Conservation (phyloP, 1,140 invertebrate species). For the Trichonephila inaurata region DNA sequence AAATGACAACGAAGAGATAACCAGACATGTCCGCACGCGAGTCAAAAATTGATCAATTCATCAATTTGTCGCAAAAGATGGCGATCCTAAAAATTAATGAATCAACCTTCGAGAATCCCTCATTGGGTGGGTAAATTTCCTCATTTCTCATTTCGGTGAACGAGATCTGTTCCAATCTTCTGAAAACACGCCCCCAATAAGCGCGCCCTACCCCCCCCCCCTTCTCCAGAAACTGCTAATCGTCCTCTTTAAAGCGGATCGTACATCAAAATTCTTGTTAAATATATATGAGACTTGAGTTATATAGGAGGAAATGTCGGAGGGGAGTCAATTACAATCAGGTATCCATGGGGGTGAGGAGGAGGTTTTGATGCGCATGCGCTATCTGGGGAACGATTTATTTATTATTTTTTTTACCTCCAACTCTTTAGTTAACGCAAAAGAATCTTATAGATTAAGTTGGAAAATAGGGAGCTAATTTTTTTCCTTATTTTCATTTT, state of each 20-base stretch:
- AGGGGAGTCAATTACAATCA: slow-evolving; percentile 15
- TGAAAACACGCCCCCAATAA: slow-evolving; percentile 29
- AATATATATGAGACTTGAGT: slow-evolving; percentile 45
- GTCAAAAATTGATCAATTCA: slow-evolving; percentile 48
- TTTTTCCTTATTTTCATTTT: background rate
- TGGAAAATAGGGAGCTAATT: background rate
- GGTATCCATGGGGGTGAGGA: background rate
- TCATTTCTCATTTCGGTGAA: slow-evolving; percentile 55
- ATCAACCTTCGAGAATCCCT: slow-evolving; percentile 13
- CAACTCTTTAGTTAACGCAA: background rate
- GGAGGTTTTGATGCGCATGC: background rate
- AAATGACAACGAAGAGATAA: slow-evolving; percentile 29
- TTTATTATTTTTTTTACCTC: background rate
- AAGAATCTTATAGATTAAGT: background rate
- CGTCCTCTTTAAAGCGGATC: slow-evolving; percentile 45
- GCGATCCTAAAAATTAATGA: slow-evolving; percentile 52
- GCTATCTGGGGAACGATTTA: background rate
- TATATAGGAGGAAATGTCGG: background rate
- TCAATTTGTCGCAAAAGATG: slow-evolving; percentile 55
- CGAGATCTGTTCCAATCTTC: slow-evolving; percentile 53
- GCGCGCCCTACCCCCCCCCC: background rate
- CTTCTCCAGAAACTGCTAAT: slow-evolving; percentile 25
- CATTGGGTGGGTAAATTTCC: slow-evolving; percentile 32
- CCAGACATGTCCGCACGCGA: background rate
- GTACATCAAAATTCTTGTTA: slow-evolving; percentile 62